Base-by-base conservation (phyloP, 2,888 invertebrate species). In the Ctena decussata region DNA sequence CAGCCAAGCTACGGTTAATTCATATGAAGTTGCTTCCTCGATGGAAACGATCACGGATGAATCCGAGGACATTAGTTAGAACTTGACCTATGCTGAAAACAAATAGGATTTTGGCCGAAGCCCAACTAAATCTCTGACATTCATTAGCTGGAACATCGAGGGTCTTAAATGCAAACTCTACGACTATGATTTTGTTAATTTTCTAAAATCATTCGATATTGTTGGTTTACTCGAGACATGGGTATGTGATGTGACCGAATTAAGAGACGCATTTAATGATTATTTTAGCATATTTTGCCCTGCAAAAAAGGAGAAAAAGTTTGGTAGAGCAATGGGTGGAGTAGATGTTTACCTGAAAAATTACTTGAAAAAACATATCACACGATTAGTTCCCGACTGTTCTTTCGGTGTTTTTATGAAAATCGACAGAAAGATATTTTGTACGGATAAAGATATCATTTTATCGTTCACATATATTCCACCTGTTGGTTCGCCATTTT, bases 251-350 rank as follows among this genome's bases (percentile, higher is more conserved):
- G 11, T 12, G 21, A 53, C 6, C 24, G 53, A 53, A 24, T 21
- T 53, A 44, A 44, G 18, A 8, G 18, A 12, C 8, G 8, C 21
- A n/a, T 53, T 53, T 53, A 53, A 53, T 53, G 53, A 24, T n/a
- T 53, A 53, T 53, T 53, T 53, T 53, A 12, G 21, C 18, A 53
- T 53, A 21, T 53, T 53, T 53, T 53, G 53, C 53, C 53, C 53
- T 8, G 53, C 53, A 5, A 53, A 21, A 53, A 53, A 53, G n/a
- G 53, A 21, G 5, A 53, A 24, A 18, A 53, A 53, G 24, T 53
- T 53, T 71, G 71, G 71, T 18, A 35, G 71, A 71, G 37, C 71
- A 3, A 71, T 71, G 35, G 71, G 71, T 24, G 71, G 71, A 15
- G 71, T 71, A 39, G 32, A 15, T 24, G 71, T 71, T 3, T 37